Evolutionary conservation across 2,113 vertebrate species (phyloP).

Genomic region (Erythrolamprus reginae): DNA sequence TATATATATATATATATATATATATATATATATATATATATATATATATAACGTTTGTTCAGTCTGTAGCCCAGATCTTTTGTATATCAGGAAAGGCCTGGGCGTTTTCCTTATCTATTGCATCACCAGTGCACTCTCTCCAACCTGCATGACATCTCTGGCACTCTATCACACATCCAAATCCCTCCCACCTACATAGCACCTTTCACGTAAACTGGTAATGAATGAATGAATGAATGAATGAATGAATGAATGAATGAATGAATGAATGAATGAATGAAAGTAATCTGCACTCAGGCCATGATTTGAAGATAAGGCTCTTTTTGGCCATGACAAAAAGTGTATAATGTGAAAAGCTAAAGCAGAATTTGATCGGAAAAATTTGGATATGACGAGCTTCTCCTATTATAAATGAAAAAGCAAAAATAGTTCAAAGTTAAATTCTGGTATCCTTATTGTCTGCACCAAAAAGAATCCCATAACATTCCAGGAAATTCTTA

Average conservation of each 20-base stretch:
- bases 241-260: no score
- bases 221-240: no score
- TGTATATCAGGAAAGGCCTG: background rate
- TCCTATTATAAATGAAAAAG: background rate
- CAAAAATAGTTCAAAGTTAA: background rate
- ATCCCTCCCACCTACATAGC: background rate
- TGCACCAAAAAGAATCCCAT: background rate
- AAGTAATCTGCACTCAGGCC: background rate
- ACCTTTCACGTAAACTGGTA: background rate
- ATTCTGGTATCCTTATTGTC: background rate
- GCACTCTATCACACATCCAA: background rate
- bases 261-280: no score
- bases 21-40: no score
- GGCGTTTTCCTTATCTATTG: background rate
- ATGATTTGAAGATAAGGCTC: background rate
- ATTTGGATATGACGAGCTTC: background rate
- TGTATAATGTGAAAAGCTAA: background rate
- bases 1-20: no score
- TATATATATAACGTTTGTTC: no score
- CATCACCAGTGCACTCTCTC: background rate
- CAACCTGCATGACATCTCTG: background rate
- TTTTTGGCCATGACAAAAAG: background rate
- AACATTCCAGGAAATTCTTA: constrained; percentile 2
- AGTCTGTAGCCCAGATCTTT: background rate
- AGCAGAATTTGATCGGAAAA: background rate